Conservation (phyloP, 2,888 invertebrate species). For the Microctonus hyperodae region DNA sequence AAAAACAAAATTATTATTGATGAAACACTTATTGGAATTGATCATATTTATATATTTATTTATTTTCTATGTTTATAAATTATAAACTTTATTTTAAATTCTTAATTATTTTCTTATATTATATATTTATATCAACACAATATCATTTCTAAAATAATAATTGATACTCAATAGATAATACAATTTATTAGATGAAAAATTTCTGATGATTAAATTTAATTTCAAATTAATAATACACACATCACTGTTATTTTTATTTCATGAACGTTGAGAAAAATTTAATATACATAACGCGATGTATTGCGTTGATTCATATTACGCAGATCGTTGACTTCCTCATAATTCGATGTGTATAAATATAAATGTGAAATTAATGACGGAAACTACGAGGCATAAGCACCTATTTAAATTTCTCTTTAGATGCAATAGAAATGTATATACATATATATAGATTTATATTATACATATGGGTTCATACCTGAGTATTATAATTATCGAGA, state of each 20-base stretch:
- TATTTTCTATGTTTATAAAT: no score
- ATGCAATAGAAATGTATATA: neutral
- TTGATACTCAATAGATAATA: no score
- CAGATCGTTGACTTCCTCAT: conserved; percentile 15
- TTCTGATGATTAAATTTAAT: no score
- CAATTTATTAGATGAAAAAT: no score
- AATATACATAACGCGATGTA: neutral
- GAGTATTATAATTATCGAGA: conserved; percentile 23
- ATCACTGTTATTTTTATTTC: no score
- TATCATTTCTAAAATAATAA: no score
- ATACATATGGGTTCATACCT: neutral
- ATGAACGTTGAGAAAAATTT: neutral
- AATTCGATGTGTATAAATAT: neutral
- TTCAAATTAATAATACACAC: no score
- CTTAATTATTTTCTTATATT: no score
- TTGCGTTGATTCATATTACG: neutral
- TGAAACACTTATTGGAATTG: neutral
- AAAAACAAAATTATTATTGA: neutral
- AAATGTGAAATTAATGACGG: conserved; percentile 17
- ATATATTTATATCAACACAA: no score
- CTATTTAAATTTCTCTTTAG: conserved; percentile 23
- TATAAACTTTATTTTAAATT: no score
- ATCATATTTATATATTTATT: no score
- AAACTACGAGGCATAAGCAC: conserved; percentile 14
- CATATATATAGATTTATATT: no score